Percentiles rank a stretch among this genome's conserved stretches.
Conservation (phyloP, 2,888 invertebrate species). For the Herminia tarsipennalis region DNA sequence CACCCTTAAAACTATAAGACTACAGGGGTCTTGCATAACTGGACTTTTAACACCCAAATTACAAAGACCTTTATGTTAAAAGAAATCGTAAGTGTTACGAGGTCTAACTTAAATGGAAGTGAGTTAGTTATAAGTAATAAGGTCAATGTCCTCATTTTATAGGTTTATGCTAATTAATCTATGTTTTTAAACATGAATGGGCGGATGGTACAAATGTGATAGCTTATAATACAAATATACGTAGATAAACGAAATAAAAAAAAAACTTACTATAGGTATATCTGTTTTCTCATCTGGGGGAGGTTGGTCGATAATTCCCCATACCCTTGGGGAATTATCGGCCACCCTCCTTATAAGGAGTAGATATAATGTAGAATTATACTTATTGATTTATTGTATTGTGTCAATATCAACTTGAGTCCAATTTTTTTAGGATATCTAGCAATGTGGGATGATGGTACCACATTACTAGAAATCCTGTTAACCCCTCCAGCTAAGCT, state of each 20-base stretch:
- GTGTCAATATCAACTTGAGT: too few relatives aligned
- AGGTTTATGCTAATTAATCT: slow-evolving; percentile 23
- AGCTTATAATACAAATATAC: neutral
- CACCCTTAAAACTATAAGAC: neutral
- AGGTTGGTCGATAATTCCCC: too few relatives aligned
- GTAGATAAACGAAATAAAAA: neutral
- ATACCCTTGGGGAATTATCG: too few relatives aligned
- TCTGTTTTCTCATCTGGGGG: too few relatives aligned
- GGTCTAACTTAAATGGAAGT: slow-evolving; percentile 3
- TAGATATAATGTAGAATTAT: too few relatives aligned
- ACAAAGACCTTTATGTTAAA: slow-evolving; percentile 2
- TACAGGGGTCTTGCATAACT: neutral
- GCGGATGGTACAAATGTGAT: slow-evolving; percentile 1
- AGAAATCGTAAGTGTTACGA: accelerated
- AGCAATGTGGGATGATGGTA: too few relatives aligned
- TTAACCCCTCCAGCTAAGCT: too few relatives aligned
- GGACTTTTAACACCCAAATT: neutral
- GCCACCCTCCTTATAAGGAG: too few relatives aligned
- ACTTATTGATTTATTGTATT: too few relatives aligned
- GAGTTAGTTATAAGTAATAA: neutral
- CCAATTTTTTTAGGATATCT: too few relatives aligned
- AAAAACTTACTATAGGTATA: neutral
- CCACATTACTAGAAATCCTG: too few relatives aligned
- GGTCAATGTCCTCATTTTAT: slow-evolving; percentile 23
- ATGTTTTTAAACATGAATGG: slow-evolving; percentile 26